These are phyloP conservation scores for Polymixis flavicincta DNA, from an alignment of 2,888 invertebrate genomes.

Conservation along the genomic window DNA sequence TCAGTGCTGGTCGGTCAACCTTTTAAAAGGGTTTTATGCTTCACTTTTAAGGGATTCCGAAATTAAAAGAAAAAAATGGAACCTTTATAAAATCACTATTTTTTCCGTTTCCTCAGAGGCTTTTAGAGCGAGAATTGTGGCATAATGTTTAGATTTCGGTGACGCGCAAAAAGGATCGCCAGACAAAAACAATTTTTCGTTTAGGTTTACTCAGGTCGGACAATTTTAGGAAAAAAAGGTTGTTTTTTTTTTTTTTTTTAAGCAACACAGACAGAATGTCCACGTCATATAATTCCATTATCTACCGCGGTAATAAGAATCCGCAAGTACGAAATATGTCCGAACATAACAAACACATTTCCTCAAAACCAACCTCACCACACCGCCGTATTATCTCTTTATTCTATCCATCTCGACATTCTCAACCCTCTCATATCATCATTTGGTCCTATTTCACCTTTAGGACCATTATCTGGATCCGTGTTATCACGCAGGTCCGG, in stretches of 20 bases:
- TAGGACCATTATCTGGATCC: conserved; percentile 61
- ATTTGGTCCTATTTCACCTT: conserved; percentile 52
- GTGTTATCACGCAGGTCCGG: conserved; percentile 64
- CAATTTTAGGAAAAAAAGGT: not conserved
- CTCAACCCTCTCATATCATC: conserved; percentile 55
- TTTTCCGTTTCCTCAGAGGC: not conserved
- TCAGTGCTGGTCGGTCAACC: not conserved
- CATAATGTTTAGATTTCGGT: not conserved
- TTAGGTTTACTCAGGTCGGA: not conserved
- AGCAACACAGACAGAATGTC: no score
- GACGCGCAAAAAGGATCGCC: no score
- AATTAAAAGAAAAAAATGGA: not conserved
- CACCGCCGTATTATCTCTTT: conserved; percentile 41
- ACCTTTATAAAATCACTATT: not conserved
- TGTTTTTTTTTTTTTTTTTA: not conserved
- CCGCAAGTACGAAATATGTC: not conserved
- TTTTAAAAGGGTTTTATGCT: not conserved
- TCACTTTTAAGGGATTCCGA: no score
- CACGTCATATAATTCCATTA: not conserved
- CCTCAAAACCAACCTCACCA: conserved; percentile 43
- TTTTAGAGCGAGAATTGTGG: not conserved
- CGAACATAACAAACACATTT: not conserved
- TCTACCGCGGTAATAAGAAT: not conserved
- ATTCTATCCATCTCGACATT: conserved; percentile 24
- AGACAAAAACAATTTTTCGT: not conserved